Conservation (phyloP, 2,797 vertebrate genomes). For the Spondyliosoma cantharus region DNA sequence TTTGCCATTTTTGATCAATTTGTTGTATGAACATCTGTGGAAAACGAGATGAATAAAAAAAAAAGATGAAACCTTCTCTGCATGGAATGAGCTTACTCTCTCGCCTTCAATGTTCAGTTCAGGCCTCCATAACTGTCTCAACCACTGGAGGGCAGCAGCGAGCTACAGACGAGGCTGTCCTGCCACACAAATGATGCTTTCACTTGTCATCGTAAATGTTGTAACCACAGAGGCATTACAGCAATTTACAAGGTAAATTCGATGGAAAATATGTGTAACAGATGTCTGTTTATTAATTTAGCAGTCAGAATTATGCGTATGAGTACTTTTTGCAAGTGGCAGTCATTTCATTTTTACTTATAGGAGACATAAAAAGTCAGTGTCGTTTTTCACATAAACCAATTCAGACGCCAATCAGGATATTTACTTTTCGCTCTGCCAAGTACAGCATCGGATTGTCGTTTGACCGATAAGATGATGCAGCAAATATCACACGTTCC, state of each 20-base stretch:
- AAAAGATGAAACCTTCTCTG: not conserved
- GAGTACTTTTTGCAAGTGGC: not conserved
- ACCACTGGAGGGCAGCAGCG: constrained; percentile 58
- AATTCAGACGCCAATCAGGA: not conserved
- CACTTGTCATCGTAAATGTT: not conserved
- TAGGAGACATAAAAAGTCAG: not conserved
- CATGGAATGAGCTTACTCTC: not conserved
- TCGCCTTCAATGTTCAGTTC: not conserved
- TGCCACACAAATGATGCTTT: constrained; percentile 35
- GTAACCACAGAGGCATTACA: rapidly evolving
- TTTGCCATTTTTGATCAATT: not conserved
- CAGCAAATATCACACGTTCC: too few relatives aligned
- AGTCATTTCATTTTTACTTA: not conserved
- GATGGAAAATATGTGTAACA: not conserved
- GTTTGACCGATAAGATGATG: not conserved
- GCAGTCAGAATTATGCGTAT: not conserved
- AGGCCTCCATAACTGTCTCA: not conserved
- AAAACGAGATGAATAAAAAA: too few relatives aligned
- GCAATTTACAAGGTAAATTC: not conserved
- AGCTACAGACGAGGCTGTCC: not conserved
- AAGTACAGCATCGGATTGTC: too few relatives aligned
- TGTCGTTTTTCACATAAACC: not conserved
- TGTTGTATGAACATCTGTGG: not conserved
- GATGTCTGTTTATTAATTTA: not conserved
- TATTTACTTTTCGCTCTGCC: too few relatives aligned